Evolutionary conservation across 2,113 vertebrate genomes (phyloP).

Genomic region (Serilophus lunatus): DNA sequence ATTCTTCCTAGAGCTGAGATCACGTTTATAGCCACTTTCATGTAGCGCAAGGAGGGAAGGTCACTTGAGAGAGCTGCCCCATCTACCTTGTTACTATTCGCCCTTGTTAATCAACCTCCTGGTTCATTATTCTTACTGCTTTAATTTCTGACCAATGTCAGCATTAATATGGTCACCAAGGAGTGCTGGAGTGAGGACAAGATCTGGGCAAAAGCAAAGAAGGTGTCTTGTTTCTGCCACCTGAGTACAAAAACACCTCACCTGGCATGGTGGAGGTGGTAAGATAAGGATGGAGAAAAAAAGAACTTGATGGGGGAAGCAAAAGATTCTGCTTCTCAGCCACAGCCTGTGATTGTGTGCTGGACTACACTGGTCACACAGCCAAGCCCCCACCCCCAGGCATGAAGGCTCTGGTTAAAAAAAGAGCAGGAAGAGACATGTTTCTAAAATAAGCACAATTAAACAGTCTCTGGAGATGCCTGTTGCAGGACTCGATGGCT

Average conservation of each 20-base stretch:
- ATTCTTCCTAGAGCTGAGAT: not conserved
- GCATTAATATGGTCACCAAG: not conserved
- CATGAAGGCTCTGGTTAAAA: not conserved
- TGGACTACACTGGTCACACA: not conserved
- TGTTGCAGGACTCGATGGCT: not conserved
- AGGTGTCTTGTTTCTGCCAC: not conserved
- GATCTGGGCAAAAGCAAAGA: not conserved
- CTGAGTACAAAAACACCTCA: not conserved
- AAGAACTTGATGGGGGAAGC: not conserved
- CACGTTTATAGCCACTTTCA: not conserved
- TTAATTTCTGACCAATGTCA: not conserved
- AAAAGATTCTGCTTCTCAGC: not conserved
- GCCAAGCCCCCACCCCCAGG: not conserved
- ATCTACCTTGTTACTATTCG: not conserved
- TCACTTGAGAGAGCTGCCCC: not conserved
- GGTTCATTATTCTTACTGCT: not conserved
- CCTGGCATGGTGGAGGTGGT: not conserved
- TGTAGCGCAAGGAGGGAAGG: not conserved
- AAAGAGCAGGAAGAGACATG: not conserved
- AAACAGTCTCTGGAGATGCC: slow-evolving; percentile 5
- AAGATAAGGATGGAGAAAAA: not conserved
- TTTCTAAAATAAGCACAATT: slow-evolving; percentile 50
- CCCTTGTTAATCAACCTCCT: not conserved
- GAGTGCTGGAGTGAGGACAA: not conserved
- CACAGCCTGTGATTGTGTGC: not conserved